Conservation (phyloP, 2,888 invertebrate species). For the Lasioglossum marginatum region DNA sequence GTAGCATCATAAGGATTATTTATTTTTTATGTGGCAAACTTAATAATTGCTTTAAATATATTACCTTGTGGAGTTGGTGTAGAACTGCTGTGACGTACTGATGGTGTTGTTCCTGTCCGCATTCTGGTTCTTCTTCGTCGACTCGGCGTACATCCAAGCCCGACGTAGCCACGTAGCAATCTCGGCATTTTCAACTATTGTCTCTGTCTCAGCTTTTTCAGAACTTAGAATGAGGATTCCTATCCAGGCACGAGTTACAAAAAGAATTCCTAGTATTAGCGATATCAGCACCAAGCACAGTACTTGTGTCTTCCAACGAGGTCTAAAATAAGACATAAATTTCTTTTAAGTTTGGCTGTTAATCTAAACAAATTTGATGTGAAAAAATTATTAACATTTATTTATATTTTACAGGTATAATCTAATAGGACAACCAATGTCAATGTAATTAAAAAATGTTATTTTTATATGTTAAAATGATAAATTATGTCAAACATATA, state of each 20-base stretch:
- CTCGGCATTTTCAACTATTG: slow-evolving; percentile 72
- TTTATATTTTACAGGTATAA: neutral
- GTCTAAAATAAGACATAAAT: slow-evolving; percentile 54
- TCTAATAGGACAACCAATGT: neutral
- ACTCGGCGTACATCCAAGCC: slow-evolving; percentile 79
- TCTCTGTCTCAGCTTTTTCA: slow-evolving; percentile 41
- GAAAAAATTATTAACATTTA: neutral
- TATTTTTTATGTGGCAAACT: neutral
- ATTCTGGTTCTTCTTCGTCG: slow-evolving; percentile 78
- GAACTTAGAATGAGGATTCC: slow-evolving; percentile 61
- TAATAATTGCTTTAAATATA: neutral
- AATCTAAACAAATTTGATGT: neutral
- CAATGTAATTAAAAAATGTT: neutral
- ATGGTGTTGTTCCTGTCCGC: slow-evolving; percentile 74
- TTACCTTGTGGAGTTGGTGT: slow-evolving; percentile 64
- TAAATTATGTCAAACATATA: neutral
- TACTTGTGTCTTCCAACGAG: slow-evolving; percentile 71
- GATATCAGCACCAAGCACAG: slow-evolving; percentile 68
- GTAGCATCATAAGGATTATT: neutral
- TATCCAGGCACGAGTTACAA: slow-evolving; percentile 69
- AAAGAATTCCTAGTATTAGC: slow-evolving; percentile 65
- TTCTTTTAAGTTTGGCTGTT: neutral
- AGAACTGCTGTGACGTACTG: slow-evolving; percentile 62
- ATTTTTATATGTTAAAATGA: neutral
- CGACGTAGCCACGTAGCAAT: slow-evolving; percentile 76